Base-by-base conservation (phyloP, 2,113 vertebrate species). In the Cettia cetti region DNA sequence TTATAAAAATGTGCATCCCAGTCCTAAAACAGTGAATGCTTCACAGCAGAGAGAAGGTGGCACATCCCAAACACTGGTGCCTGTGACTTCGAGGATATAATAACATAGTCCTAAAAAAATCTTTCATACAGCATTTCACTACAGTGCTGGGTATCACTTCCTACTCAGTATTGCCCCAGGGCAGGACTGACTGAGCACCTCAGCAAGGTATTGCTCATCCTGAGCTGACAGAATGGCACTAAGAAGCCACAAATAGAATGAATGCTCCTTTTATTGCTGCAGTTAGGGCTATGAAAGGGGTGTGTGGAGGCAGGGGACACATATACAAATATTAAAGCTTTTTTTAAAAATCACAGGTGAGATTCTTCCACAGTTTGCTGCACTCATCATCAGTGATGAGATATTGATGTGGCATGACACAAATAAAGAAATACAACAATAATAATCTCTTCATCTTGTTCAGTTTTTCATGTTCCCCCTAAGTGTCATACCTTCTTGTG, bases 401-500 rank as follows among this genome's bases (percentile, higher is more conserved):
- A 63, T 74, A 83, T 50, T 89, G 64, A 95, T 78, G 63, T 66
- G 42, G 86, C 20, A 53, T 84, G 66, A 81, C 63, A 63, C 44
- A 86, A 79, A 76, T 87, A 64, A 42, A 96, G 60, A 94, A 94
- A 94, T 59, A 22, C 63, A 89, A 52, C 70, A 91, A 87, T 81
- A 56, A 91, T 83, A 66, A 88, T 83, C 44, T 84, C 95, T 95
- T 94, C 53, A 94, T 90, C 85, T 89, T 80, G 26, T 89, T 95
- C 47, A 66, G 47, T 74, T 96, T 97, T 96, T 94, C 53, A 31
- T 90, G 80, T 82, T 87, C 53, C 82, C n/a, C 37, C 7, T 44
- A 94, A 91, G 63, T 86, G 92, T 45, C 92, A 66, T 21, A 44
- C 31, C 57, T 95, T 91, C 89, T 92, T 95, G 57, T 2, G 31